Percentiles rank a stretch among this genome's conserved stretches.
phyloP scores from a whole-genome alignment of 2,113 vertebrate species.

The human (Homo sapiens) region GRCh38 chr3:16501-17000 shows the following conservation, averaged over 20 bases:
- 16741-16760: no score
- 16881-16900: background rate
- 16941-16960: background rate
- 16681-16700: no score
- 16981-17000: background rate
- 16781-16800: no score
- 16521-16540: background rate
- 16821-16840: no score
- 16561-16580: background rate
- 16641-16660: background rate
- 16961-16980: background rate
- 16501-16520: background rate
- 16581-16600: background rate
- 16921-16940: background rate
- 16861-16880: no score
- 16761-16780: background rate
- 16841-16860: no score
- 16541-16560: background rate
- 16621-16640: background rate
- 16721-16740: no score
- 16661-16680: no score
- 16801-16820: no score
- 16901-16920: background rate
- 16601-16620: background rate
- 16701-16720: no score